A percentile compares a stretch with the other conserved stretches of the same genome.
phyloP scores from a whole-genome alignment of 2,113 vertebrate species.

The Halichoeres trimaculatus region DNA sequence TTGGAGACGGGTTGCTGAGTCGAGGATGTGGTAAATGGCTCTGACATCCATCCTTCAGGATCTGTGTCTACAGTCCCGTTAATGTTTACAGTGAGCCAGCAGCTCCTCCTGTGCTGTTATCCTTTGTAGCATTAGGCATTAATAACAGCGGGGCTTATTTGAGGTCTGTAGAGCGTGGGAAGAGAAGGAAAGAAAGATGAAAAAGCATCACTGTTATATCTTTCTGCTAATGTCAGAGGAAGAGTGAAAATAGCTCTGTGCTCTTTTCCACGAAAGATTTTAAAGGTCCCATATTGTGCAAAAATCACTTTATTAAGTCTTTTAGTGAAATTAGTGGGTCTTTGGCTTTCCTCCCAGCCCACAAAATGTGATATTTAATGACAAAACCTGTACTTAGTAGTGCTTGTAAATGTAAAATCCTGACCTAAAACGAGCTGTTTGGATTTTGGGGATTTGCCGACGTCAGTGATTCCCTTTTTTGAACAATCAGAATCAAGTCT shows the following conservation, averaged over 20 bases:
- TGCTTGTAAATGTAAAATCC: no score
- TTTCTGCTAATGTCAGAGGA: neutral
- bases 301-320: no score
- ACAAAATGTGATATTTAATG: no score
- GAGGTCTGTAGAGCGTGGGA: slow-evolving; percentile 13
- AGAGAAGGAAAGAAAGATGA: slow-evolving; percentile 1
- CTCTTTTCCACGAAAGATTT: slow-evolving; percentile 14
- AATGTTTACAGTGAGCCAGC: slow-evolving; percentile 48
- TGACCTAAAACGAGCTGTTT: no score
- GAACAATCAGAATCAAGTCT: no score
- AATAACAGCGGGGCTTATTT: slow-evolving; percentile 39
- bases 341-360: no score
- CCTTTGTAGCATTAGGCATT: slow-evolving; percentile 27
- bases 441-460: no score
- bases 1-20: slow-evolving; percentile 50
- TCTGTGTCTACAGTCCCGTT: slow-evolving; percentile 16
- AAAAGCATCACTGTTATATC: neutral
- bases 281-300: neutral
- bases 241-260: neutral
- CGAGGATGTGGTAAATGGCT: slow-evolving; percentile 52
- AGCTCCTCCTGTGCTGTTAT: slow-evolving; percentile 18
- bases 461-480: no score
- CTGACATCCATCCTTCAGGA: slow-evolving; percentile 38
- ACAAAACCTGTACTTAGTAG: no score
- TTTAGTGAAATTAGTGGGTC: no score